A percentile compares a stretch with the other conserved stretches of the same genome.
Evolutionary conservation across 37 sponge, comb jelly and placozoan species (phyloP).

Genomic region (Eunapius fragilis): DNA sequence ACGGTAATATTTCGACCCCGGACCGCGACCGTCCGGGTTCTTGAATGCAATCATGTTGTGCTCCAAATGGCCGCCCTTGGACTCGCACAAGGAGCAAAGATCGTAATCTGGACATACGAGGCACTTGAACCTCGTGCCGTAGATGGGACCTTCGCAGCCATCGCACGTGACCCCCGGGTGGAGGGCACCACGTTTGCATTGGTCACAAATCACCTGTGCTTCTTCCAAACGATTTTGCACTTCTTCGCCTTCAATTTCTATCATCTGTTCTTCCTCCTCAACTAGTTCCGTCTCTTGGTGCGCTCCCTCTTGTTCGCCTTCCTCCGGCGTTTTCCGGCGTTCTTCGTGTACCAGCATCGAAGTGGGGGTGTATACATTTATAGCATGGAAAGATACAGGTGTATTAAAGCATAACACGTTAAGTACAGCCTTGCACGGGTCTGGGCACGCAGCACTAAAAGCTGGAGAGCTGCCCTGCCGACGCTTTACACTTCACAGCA

Average conservation of each 20-base stretch:
- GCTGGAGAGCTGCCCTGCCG: no score
- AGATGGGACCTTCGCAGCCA: slow-evolving; percentile 62
- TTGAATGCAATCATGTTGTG: slow-evolving; percentile 71
- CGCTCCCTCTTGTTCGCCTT: no score
- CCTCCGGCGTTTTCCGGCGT: no score
- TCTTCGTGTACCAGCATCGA: no score
- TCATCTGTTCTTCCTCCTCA: neutral
- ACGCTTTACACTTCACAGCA: no score
- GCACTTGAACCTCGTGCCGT: slow-evolving; percentile 77
- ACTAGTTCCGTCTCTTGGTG: neutral
- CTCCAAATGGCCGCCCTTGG: slow-evolving; percentile 55
- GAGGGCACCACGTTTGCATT: neutral
- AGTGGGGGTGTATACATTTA: no score
- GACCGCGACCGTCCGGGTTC: slow-evolving; percentile 29
- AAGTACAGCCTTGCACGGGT: no score
- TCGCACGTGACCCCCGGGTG: slow-evolving; percentile 74
- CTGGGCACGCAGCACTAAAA: no score
- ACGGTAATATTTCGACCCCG: slow-evolving; percentile 14
- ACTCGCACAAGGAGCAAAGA: slow-evolving; percentile 72
- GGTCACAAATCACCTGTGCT: neutral
- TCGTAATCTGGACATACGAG: slow-evolving; percentile 74
- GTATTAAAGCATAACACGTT: no score
- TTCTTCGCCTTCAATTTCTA: neutral
- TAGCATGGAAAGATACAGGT: no score
- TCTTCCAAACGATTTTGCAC: neutral